Evolutionary conservation across 2,113 vertebrate species (phyloP), one percentile per base, ranked within the genome.

Genomic region (Psilopogon haemacephalus): DNA sequence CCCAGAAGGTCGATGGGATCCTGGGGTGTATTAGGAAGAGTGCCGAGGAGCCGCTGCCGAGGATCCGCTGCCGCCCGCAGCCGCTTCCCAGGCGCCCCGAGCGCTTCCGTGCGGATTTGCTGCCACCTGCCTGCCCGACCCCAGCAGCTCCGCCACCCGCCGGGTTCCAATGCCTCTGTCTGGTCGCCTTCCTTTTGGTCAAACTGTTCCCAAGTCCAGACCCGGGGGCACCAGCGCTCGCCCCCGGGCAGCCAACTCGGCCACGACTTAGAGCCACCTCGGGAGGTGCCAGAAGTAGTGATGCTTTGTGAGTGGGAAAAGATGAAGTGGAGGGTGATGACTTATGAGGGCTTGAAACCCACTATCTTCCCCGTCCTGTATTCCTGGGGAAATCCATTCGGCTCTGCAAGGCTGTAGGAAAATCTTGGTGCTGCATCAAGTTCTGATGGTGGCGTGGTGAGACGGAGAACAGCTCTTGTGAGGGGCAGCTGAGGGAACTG

Each of bases 81-180:
- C 12, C 27, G 52, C 52, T 54, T 10, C 32, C 54, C 54, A 28
- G 54, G 27, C 54, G 54, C 54, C 54, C 54, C 54, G 54, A 30
- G 40, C 75, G 3, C 18, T 90, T 73, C 63, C 76, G 1, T 59
- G 8, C 60, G 44, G 71, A 28, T 96, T 63, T 97, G 55, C 96
- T 97, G 94, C 81, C 96, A 78, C 84, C 97, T 96, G 68, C 84
- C 87, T 77, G 86, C 23, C 8, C 37, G 55, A 40, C 20, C 32
- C 46, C 28, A n/a, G n/a, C 60, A 52, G 44, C 65, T 5, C 27
- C 44, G 23, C 12, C 9, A 23, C 30, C 35, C 18, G 4, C 7
- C n/a, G 30, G 6, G 48, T 30, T 50, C 23, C 40, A 19, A 17
- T 4, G 50, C 19, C 18, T 10, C 59, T 6, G 23, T 23, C 40